Base-by-base conservation (phyloP, 2,113 vertebrate species). In the Campylomormyrus numenius region DNA sequence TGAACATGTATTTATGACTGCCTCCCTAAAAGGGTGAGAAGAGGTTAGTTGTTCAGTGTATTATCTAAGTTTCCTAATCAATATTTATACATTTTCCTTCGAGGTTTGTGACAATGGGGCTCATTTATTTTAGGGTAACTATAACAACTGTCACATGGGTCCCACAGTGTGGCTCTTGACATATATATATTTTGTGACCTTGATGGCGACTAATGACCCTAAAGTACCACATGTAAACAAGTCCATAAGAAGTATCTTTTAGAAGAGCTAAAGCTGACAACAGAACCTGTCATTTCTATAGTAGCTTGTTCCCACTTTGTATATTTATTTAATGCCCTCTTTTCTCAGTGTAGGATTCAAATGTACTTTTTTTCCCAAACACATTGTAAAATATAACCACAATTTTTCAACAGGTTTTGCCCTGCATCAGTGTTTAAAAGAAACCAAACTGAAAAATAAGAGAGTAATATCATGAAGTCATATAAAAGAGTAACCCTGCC, bases 21-120 rank as follows among this genome's bases (percentile, higher is more conserved):
- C 94, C 95, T 95, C 95, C 94, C 95, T 96, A 96, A 97, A 97
- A 97, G 95, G 95, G 95, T 96, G 95, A 95, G 90, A 90, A 92
- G 94, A 92, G 96, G 94, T 94, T 94, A 93, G 87, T 94, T 91
- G 95, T 96, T 95, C 94, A 94, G 94, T 94, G 92, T 95, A 93
- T 93, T 92, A 85, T 92, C 93, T 92, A 94, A 94, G 92, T 95
- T 96, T 93, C 92, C 93, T 95, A 96, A 97, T 97, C 96, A 97
- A 97, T 97, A 97, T 96, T 97, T 96, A 96, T 95, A 95, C 94
- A 95, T 96, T 96, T 94, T 92, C 93, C 93, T 94, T 90, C 93
- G 94, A 95, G 96, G 94, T 93, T 96, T 96, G 96, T 96, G 95
- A 91, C 93, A 95, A 62, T 50, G 92, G 89, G n/a, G 77, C 93